Evolutionary conservation across 2,113 vertebrate species (phyloP).

Genomic region (Terrapene triunguis): DNA sequence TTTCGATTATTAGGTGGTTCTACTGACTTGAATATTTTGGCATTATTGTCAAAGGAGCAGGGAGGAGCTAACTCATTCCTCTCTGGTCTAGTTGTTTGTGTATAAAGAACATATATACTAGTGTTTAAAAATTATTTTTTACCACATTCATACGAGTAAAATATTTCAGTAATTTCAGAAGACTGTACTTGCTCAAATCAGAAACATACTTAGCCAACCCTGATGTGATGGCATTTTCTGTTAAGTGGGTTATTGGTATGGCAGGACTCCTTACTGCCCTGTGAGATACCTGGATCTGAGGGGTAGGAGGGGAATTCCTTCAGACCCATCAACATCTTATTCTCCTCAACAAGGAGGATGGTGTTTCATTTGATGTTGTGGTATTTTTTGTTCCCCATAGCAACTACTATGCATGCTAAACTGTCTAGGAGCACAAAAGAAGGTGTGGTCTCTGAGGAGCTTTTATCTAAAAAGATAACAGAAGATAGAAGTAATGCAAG

Average conservation of each 20-base stretch:
- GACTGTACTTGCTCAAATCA: not conserved
- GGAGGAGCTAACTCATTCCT: not conserved
- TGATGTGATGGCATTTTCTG: too few relatives aligned
- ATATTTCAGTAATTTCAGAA: not conserved
- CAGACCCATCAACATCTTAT: not conserved
- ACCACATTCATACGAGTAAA: not conserved
- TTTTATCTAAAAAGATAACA: not conserved
- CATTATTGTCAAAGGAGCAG: too few relatives aligned
- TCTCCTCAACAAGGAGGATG: not conserved
- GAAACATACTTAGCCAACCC: not conserved
- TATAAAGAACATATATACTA: too few relatives aligned
- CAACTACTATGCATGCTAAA: not conserved
- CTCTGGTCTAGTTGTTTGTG: not conserved
- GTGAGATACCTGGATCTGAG: not conserved
- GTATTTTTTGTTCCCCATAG: not conserved
- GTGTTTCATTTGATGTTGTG: not conserved
- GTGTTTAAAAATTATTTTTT: not conserved
- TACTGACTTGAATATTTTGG: not conserved
- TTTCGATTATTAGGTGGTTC: not conserved
- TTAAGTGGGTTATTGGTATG: too few relatives aligned
- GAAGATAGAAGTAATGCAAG: too few relatives aligned
- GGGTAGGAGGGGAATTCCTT: not conserved
- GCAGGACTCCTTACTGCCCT: not conserved
- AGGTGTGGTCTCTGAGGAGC: not conserved
- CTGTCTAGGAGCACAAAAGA: not conserved